Conservation (phyloP, 2,888 invertebrate genomes). For the Eupeodes luniger region DNA sequence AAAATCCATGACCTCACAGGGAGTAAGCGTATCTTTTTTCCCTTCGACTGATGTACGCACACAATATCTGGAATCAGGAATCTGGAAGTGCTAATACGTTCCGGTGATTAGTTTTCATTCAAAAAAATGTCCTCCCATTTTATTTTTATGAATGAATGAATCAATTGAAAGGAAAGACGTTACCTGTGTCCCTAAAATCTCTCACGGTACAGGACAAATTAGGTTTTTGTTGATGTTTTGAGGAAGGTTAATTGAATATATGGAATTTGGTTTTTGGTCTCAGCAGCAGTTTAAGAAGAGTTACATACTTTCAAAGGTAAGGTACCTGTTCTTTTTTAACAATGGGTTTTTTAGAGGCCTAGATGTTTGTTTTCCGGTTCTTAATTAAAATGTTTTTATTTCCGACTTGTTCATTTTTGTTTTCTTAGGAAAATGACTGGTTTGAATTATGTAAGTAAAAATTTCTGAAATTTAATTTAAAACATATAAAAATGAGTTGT, state of each 20-base stretch:
- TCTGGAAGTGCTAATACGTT: slow-evolving; percentile 72
- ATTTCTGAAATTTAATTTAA: no score
- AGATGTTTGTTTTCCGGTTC: slow-evolving; percentile 9
- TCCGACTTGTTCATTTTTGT: neutral
- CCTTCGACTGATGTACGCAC: slow-evolving; percentile 11
- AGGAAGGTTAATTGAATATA: slow-evolving; percentile 68
- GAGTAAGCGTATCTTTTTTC: slow-evolving; percentile 49
- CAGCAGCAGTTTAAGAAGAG: slow-evolving; percentile 25
- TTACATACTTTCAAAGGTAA: neutral
- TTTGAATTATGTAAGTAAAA: neutral
- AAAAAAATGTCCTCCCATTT: slow-evolving; percentile 49
- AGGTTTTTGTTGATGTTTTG: slow-evolving; percentile 10
- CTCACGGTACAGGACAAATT: slow-evolving; percentile 27
- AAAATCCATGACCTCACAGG: slow-evolving; percentile 68
- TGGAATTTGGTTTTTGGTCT: slow-evolving; percentile 18
- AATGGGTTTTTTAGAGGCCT: slow-evolving; percentile 1
- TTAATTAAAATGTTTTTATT: slow-evolving; percentile 19
- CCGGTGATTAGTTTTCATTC: slow-evolving; percentile 70
- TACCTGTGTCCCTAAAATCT: slow-evolving; percentile 35
- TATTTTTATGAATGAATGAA: neutral
- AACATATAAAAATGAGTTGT: no score
- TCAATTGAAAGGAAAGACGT: neutral
- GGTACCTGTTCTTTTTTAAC: slow-evolving; percentile 56
- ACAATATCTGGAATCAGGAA: slow-evolving; percentile 15
- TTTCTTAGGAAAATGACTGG: neutral